Percentiles rank a stretch among this genome's conserved stretches.
phyloP scores from a whole-genome alignment of 1,140 invertebrate genomes.

The Palaemon carinicauda region DNA sequence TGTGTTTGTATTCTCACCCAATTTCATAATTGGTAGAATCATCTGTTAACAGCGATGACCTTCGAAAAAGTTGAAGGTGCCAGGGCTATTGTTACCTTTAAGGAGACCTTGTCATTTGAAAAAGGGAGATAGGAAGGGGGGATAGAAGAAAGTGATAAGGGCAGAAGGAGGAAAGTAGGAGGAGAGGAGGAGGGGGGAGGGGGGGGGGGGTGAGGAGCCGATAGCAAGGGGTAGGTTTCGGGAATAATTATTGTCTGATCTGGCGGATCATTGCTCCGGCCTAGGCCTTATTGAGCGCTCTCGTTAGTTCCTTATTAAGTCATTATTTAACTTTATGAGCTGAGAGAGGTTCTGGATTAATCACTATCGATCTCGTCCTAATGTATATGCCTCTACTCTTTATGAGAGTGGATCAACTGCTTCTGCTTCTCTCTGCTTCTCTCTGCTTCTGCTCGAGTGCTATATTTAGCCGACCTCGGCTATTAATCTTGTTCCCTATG shows the following conservation, averaged over 20 bases:
- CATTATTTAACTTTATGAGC: constrained; percentile 55
- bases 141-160: too few relatives aligned
- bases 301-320: constrained; percentile 53
- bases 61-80: too few relatives aligned
- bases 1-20: too few relatives aligned
- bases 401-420: background rate
- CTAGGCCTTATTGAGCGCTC: constrained; percentile 43
- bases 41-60: too few relatives aligned
- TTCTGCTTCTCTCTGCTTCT: too few relatives aligned
- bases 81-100: too few relatives aligned
- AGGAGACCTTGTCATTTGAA: too few relatives aligned
- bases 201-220: background rate
- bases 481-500: too few relatives aligned
- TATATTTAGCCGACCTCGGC: background rate
- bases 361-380: constrained; percentile 44
- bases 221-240: background rate
- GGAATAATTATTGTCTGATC: background rate
- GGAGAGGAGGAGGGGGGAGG: background rate
- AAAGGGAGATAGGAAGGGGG: too few relatives aligned
- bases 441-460: too few relatives aligned
- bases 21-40: too few relatives aligned
- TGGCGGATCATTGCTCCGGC: background rate
- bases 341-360: constrained; percentile 46
- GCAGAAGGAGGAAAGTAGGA: too few relatives aligned
- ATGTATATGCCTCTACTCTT: constrained; percentile 16